Evolutionary conservation across 2,113 vertebrate genomes (phyloP), one percentile per base, ranked within the genome.

Genomic region (Leptocoma aspasia): DNA sequence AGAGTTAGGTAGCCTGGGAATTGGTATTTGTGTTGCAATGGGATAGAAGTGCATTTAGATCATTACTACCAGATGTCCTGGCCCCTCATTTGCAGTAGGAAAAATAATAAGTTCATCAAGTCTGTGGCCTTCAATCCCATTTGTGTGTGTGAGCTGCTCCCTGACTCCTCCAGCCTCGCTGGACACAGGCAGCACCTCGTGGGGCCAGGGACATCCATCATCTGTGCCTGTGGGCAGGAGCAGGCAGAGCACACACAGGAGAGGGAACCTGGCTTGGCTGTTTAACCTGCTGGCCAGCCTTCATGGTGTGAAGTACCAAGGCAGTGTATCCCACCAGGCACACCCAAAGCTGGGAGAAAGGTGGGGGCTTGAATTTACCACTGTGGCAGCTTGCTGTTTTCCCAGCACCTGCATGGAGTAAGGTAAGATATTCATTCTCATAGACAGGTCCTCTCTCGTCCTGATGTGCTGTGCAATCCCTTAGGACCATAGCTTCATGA

Each of bases 31-130:
- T 71, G 82, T 75, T 83, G 80, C 93, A 86, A 50, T 64, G 72
- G 56, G 88, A 93, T 90, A 71, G 82, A 93, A 96, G 82, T 71
- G 68, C 90, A 89, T 93, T 95, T 93, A 96, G 82, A 80, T 88
- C 88, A 86, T 93, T 92, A 90, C 60, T 77, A 86, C 88, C 87
- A 93, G 90, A 94, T 94, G 92, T 75, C 50, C 71, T 63, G 53
- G 56, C 61, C 93, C 71, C 80, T 93, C 47, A 75, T 86, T 64
- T 96, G 85, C 85, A 71, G 76, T 13, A 94, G 54, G 82, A 78
- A 76, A 90, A 92, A 44, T 64, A 89, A 2, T 44, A 95, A 86
- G 90, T 92, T 96, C 64, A 83, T 78, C 56, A 26, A 78, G 53
- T 33, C 76, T 53, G 30, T 53, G 72, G 69, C 88, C 86, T 95